Base-by-base conservation (phyloP, 2,888 invertebrate species). In the Melanargia galathea region DNA sequence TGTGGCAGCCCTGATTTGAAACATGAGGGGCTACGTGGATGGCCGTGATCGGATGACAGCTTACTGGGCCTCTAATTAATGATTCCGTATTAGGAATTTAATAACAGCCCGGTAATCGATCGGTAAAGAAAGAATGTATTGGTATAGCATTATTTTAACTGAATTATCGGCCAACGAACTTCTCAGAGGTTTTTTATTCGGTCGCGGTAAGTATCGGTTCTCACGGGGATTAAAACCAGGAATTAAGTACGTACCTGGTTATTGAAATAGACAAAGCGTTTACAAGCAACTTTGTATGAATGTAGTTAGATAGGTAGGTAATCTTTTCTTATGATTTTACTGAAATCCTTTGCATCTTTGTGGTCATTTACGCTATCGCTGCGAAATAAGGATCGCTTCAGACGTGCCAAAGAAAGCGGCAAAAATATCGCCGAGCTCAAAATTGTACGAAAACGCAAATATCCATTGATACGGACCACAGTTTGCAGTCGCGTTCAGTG, bases 61-160 rank as follows among this genome's bases (percentile, higher is more conserved):
- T 63, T 60, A 63, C 63, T 57, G 65, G 63, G 56, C 65, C 64
- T 63, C 64, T 64, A 69, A 70, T 70, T 70, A 69, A 69, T 69
- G 65, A 59, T 62, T 62, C 63, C 65, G 67, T 65, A 67, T 67
- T 67, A 69, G 65, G 61, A 70, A 56, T 70, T 70, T 67, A 69
- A 70, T 70, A 69, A 70, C 60, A 67, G 62, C 58, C 60, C 54
- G 62, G 65, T 69, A 65, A 66, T 60, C 64, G 61, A 64, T 59
- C 62, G 49, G 62, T 56, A 64, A 64, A 55, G 59, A 60, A 60
- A 43, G 52, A 54, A 61, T 49, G 18, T 60, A 56, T 45, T 60
- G 57, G 63, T 60, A 18, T 59, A 30, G 58, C 46, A 62, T 57
- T 65, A 62, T 65, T 67, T 64, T 40, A 62, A 40, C 65, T 62